These are phyloP conservation scores for Sebastes baramenuke DNA, from an alignment of 2,797 vertebrate species.

Conservation along the genomic window DNA sequence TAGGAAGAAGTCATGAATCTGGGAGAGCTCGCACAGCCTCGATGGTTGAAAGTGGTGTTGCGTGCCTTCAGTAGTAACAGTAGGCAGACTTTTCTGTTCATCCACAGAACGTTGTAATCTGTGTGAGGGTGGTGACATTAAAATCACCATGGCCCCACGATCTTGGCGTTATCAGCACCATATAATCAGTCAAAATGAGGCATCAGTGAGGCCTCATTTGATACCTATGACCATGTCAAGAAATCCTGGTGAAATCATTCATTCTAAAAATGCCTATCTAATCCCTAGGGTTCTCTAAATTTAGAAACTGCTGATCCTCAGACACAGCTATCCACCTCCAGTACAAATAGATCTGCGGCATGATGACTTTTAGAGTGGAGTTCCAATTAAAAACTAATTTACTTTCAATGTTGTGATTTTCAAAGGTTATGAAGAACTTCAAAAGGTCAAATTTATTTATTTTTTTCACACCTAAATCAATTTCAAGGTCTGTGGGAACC, in stretches of 20 bases:
- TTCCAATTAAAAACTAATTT: slow-evolving; percentile 21
- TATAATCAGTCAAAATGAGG: not conserved
- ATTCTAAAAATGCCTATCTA: not conserved
- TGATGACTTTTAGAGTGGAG: not conserved
- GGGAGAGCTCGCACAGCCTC: not conserved
- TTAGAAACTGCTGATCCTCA: not conserved
- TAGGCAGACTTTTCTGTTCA: not conserved
- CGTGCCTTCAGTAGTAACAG: not conserved
- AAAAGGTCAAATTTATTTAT: not conserved
- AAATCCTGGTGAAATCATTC: not conserved
- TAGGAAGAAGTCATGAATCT: not conserved
- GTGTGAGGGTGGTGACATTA: not conserved
- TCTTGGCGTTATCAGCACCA: not conserved
- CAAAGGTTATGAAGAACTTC: not conserved
- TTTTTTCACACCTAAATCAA: not conserved
- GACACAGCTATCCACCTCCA: not conserved
- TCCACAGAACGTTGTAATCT: not conserved
- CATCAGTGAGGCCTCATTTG: not conserved
- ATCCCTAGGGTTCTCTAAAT: not conserved
- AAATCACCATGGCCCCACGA: not conserved
- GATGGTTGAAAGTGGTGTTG: not conserved
- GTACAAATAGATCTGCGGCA: not conserved
- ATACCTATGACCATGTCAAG: not conserved
- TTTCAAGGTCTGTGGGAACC: not conserved
- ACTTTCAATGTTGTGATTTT: not conserved